Percentiles rank a stretch among this genome's conserved stretches.
Evolutionary conservation across 2,888 invertebrate species (phyloP).

Genomic region (Pristionchus exspectatus): DNA sequence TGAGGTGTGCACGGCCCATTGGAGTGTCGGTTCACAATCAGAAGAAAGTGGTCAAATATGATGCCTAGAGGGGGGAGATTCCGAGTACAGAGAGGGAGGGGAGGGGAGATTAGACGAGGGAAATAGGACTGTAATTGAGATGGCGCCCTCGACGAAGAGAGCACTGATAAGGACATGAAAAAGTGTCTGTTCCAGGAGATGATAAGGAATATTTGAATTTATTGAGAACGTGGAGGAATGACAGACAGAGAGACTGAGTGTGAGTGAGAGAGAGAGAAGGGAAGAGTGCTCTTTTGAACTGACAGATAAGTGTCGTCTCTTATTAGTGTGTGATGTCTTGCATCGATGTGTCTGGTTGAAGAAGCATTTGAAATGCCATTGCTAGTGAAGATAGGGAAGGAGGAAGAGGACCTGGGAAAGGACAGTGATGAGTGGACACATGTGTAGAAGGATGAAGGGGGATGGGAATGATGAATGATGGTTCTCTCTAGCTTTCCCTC

Average conservation of each 20-base stretch:
- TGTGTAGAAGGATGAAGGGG: constrained; percentile 33
- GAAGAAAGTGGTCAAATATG: constrained; percentile 2
- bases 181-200: background rate
- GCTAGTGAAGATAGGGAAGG: constrained; percentile 3
- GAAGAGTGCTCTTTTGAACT: constrained; percentile 17
- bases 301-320: background rate
- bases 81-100: background rate
- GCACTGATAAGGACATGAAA: background rate
- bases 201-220: constrained; percentile 34
- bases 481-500: constrained; percentile 18
- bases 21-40: constrained; percentile 13
- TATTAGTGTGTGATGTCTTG: constrained; percentile 5
- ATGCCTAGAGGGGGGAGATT: constrained; percentile 13
- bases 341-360: background rate
- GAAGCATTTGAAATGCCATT: background rate
- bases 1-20: constrained; percentile 13
- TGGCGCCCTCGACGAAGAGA: background rate
- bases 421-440: constrained; percentile 44
- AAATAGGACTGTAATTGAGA: constrained; percentile 25
- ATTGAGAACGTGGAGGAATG: constrained; percentile 8
- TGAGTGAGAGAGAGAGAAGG: background rate
- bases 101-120: background rate
- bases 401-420: constrained; percentile 39
- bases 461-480: constrained; percentile 45
- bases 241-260: constrained; percentile 13